Evolutionary conservation across 2,113 vertebrate genomes (phyloP).

Genomic region (Daubentonia madagascariensis): DNA sequence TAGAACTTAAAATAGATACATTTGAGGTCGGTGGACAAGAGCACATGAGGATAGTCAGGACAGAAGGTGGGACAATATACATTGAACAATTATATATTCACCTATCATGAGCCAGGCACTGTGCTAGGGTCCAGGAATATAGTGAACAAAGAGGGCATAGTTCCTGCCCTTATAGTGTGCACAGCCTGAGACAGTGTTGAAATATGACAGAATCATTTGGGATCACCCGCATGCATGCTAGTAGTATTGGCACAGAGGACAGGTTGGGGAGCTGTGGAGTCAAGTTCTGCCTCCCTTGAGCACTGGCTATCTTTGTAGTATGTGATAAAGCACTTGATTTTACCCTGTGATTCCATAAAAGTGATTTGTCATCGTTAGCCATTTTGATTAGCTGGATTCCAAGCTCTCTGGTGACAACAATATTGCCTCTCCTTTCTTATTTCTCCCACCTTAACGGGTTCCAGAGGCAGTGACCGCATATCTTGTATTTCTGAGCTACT

Average conservation of each 20-base stretch:
- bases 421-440: background rate
- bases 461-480: background rate
- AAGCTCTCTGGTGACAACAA: background rate
- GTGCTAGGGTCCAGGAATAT: background rate
- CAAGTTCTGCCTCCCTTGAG: background rate
- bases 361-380: background rate
- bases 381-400: background rate
- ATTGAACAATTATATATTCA: background rate
- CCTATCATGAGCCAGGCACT: background rate
- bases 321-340: background rate
- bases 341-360: background rate
- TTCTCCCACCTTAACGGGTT: background rate
- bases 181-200: background rate
- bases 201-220: too few relatives aligned
- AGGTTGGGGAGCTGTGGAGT: background rate
- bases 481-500: background rate
- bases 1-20: background rate
- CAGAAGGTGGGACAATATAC: background rate
- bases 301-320: background rate
- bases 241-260: background rate
- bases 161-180: fast-evolving
- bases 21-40: background rate
- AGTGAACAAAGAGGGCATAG: background rate
- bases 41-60: background rate
- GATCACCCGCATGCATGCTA: fast-evolving